phyloP scores from a whole-genome alignment of 2,113 vertebrate genomes.

The Rhabdomys dilectus region DNA sequence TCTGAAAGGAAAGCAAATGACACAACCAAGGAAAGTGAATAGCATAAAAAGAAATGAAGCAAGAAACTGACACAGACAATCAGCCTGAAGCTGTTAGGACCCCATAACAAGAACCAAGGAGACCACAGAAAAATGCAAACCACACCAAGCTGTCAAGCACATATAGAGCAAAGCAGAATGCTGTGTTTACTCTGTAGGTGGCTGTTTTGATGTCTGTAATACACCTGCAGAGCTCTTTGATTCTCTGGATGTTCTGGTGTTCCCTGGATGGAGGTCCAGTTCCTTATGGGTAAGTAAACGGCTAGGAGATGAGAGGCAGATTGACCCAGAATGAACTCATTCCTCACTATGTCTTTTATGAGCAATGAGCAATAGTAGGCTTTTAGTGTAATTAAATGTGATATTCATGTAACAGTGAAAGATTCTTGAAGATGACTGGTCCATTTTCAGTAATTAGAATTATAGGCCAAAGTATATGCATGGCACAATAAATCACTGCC shows the following conservation, averaged over 20 bases:
- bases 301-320: neutral
- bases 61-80: neutral
- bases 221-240: neutral
- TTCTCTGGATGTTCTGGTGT: neutral
- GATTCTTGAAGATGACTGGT: conserved; percentile 1
- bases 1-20: neutral
- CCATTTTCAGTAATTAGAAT: conserved; percentile 66
- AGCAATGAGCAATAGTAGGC: neutral
- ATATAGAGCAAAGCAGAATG: neutral
- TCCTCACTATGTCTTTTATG: neutral
- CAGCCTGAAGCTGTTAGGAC: neutral
- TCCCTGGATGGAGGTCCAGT: neutral
- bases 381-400: conserved; percentile 71
- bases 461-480: neutral
- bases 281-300: neutral
- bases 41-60: neutral
- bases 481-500: neutral
- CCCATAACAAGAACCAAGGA: neutral
- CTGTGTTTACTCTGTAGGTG: neutral
- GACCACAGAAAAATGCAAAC: accelerated
- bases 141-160: neutral
- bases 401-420: conserved; percentile 41
- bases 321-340: neutral
- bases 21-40: neutral
- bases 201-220: neutral